Evolutionary conservation across 1,140 invertebrate genomes (phyloP).

Genomic region (Periplaneta americana): DNA sequence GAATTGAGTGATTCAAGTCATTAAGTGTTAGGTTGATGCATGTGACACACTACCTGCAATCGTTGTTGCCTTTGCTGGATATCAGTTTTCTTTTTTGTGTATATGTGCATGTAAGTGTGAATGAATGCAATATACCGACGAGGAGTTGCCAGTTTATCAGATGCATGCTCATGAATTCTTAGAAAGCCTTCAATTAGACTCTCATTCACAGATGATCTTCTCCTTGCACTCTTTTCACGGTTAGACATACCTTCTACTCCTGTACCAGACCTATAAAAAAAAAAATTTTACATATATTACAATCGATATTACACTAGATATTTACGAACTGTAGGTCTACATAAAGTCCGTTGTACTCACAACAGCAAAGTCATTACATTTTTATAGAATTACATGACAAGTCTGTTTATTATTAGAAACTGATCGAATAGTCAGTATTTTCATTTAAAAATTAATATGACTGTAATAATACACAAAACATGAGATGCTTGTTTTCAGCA

Average conservation of each 20-base stretch:
- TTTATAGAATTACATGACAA: no score
- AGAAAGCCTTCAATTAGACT: constrained; percentile 39
- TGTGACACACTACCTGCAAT: constrained; percentile 53
- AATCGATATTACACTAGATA: no score
- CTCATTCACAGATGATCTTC: constrained; percentile 22
- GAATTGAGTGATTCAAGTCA: no score
- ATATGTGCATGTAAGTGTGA: constrained; percentile 52
- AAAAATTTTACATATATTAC: neutral
- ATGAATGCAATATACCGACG: constrained; percentile 54
- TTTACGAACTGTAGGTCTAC: no score
- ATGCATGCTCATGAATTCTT: constrained; percentile 38
- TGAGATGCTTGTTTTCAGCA: no score
- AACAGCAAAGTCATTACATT: no score
- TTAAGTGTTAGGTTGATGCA: no score
- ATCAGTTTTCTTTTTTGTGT: constrained; percentile 45
- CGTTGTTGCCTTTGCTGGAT: constrained; percentile 48
- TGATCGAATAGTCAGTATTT: no score
- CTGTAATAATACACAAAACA: no score
- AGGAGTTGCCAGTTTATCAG: constrained; percentile 38
- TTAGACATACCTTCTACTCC: neutral
- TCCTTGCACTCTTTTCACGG: neutral
- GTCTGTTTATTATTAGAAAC: no score
- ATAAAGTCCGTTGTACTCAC: no score
- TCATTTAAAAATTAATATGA: no score
- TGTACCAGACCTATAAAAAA: neutral